These are phyloP conservation scores for Polia nebulosa DNA, from an alignment of 2,888 invertebrate genomes.

Conservation along the genomic window DNA sequence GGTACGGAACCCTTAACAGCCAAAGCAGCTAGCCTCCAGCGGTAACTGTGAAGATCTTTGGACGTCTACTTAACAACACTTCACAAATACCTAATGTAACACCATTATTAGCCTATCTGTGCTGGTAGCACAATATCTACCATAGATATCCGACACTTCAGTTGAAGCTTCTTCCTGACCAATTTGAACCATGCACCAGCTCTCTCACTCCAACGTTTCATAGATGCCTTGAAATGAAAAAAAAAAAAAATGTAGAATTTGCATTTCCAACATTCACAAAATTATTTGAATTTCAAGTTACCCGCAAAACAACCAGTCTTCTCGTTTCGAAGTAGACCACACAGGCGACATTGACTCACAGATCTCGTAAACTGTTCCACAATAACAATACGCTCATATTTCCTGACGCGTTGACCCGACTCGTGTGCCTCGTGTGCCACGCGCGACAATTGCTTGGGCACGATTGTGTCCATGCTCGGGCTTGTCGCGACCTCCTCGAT, in stretches of 20 bases:
- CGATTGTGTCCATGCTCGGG: conserved; percentile 26
- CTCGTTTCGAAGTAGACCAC: conserved; percentile 31
- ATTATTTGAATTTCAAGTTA: not conserved
- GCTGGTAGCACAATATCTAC: no score
- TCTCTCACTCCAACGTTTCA: no score
- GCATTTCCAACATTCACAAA: not conserved
- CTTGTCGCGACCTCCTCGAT: conserved; percentile 32
- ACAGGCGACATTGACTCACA: conserved; percentile 57
- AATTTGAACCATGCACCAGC: no score
- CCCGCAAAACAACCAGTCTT: not conserved
- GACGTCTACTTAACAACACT: not conserved
- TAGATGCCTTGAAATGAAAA: no score
- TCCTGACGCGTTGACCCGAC: conserved; percentile 51
- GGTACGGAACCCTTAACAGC: no score
- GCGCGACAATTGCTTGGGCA: conserved; percentile 45
- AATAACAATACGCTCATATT: conserved; percentile 30
- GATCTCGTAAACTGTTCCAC: conserved; percentile 29
- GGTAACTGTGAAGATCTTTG: not conserved
- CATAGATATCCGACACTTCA: no score
- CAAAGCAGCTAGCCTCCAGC: no score
- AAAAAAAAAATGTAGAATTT: no score
- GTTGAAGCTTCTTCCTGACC: no score
- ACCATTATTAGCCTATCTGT: no score
- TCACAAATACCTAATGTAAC: no score
- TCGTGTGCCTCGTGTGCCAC: conserved; percentile 53